A percentile compares a stretch with the other conserved stretches of the same genome.
These are phyloP conservation scores for Megathymus violae DNA, from an alignment of 1,140 invertebrate genomes.

Conservation along the genomic window DNA sequence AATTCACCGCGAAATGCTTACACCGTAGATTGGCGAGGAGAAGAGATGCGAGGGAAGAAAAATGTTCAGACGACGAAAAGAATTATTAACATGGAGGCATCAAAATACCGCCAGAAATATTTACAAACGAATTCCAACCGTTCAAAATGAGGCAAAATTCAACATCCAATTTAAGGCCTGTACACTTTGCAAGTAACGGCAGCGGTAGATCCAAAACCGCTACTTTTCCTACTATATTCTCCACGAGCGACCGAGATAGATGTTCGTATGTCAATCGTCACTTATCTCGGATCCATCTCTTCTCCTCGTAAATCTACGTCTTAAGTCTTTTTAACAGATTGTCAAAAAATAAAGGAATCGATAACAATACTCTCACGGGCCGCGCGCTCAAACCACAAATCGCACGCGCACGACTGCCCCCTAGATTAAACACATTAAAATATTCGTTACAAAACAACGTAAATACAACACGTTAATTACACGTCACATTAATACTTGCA, in stretches of 20 bases:
- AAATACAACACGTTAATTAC: constrained; percentile 64
- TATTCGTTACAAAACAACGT: constrained; percentile 56
- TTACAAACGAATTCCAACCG: no score
- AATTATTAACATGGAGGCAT: no score
- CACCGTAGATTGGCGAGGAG: background rate
- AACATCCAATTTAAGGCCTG: no score
- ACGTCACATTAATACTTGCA: constrained; percentile 67
- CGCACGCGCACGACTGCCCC: constrained; percentile 31
- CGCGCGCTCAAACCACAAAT: constrained; percentile 29
- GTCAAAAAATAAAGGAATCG: constrained; percentile 78
- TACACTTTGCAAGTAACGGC: no score
- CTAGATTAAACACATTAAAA: constrained; percentile 65
- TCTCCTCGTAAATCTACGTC: background rate
- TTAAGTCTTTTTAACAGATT: constrained; percentile 60
- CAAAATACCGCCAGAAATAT: no score
- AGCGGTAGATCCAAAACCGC: no score
- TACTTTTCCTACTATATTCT: background rate
- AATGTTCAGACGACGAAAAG: no score
- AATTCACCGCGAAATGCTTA: constrained; percentile 43
- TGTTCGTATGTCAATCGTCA: background rate
- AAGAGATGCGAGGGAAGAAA: no score
- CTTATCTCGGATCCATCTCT: background rate
- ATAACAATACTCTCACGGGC: constrained; percentile 61
- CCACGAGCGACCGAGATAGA: background rate
- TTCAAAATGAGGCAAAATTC: no score